These are phyloP conservation scores for Cheilosia pagana DNA, from an alignment of 2,888 invertebrate species.

Conservation along the genomic window DNA sequence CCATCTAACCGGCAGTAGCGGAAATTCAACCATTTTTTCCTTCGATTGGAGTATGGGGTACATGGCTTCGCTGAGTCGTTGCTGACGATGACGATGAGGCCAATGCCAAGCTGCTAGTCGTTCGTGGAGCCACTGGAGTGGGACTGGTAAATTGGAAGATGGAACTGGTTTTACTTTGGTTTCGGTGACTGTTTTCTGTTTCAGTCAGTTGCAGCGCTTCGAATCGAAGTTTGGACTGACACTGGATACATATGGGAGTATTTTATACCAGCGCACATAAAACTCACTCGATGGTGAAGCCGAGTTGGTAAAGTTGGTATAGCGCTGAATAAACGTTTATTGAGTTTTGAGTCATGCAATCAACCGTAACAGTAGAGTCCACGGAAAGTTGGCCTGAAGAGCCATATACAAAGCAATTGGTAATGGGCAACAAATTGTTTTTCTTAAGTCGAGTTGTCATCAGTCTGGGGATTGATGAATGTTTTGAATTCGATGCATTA, in stretches of 20 bases:
- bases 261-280: conserved; percentile 22
- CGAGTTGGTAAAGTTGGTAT: conserved; percentile 22
- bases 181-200: conserved; percentile 4
- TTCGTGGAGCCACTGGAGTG: conserved; percentile 29
- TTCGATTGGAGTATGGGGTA: conserved; percentile 64
- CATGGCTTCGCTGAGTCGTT: conserved; percentile 32
- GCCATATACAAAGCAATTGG: too few species aligned
- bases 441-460: too few species aligned
- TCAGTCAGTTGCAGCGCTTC: conserved; percentile 7
- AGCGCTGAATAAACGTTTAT: conserved; percentile 16
- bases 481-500: too few species aligned
- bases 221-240: conserved; percentile 1
- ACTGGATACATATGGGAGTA: conserved; percentile 3
- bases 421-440: too few species aligned
- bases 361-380: conserved; percentile 44
- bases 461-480: too few species aligned
- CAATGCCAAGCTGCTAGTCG: conserved; percentile 45
- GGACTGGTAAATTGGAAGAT: conserved; percentile 20
- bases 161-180: conserved; percentile 62
- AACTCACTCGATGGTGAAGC: conserved; percentile 63
- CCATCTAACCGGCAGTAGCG: conserved; percentile 81
- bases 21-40: conserved; percentile 75
- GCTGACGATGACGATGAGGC: conserved; percentile 38
- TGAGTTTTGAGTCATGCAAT: conserved; percentile 52
- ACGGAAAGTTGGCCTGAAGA: neutral